phyloP scores from a whole-genome alignment of 2,113 vertebrate species.

The Alexandromys fortis region DNA sequence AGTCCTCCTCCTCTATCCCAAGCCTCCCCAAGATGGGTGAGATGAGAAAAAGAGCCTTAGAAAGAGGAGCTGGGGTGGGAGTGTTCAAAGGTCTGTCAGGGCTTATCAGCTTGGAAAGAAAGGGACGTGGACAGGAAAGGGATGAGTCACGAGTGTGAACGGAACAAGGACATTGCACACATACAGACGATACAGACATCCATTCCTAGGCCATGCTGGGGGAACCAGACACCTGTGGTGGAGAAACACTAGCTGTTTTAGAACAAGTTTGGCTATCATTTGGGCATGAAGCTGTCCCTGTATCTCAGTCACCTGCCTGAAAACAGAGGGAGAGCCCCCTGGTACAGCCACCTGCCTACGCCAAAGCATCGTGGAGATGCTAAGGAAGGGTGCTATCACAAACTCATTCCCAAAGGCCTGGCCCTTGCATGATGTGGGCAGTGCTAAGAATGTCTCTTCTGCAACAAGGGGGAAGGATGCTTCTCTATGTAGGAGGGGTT shows the following conservation, averaged over 20 bases:
- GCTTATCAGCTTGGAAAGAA: conserved; percentile 39
- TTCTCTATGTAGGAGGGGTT: neutral
- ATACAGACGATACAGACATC: conserved; percentile 18
- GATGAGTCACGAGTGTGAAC: neutral
- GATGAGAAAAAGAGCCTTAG: neutral
- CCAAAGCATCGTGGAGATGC: conserved; percentile 4
- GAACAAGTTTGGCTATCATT: conserved; percentile 56
- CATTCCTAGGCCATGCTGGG: conserved; percentile 39
- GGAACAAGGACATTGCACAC: conserved; percentile 37
- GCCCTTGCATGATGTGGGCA: neutral
- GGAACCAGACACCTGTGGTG: conserved; percentile 63
- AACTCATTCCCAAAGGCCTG: neutral
- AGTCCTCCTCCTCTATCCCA: neutral
- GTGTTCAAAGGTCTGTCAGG: neutral
- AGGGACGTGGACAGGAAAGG: conserved; percentile 5
- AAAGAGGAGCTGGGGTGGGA: neutral
- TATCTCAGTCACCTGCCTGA: conserved; percentile 79
- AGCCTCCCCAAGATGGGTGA: neutral
- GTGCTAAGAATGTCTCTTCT: neutral
- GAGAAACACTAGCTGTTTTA: conserved; percentile 64
- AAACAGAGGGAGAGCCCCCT: conserved; percentile 56
- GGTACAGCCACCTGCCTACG: neutral
- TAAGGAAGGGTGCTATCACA: conserved; percentile 40
- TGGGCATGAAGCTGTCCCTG: conserved; percentile 80
- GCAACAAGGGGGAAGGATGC: neutral